A percentile compares a stretch with the other conserved stretches of the same genome.
Evolutionary conservation across 2,113 vertebrate species (phyloP).

Genomic region (Hyaena hyaena): DNA sequence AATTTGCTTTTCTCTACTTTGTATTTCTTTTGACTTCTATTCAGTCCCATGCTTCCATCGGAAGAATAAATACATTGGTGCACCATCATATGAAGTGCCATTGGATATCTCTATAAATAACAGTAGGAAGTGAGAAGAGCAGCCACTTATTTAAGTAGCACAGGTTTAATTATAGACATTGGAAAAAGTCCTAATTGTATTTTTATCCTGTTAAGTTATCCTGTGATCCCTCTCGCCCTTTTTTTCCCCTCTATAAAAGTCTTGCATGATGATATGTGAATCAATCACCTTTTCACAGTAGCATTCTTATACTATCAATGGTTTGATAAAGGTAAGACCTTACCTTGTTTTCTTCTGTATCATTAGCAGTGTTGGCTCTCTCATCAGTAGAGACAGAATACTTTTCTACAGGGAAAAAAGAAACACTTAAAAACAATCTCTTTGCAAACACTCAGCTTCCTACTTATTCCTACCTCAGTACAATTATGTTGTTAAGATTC

Average conservation of each 20-base stretch:
- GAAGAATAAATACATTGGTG: neutral
- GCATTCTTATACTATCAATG: neutral
- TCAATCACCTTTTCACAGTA: neutral
- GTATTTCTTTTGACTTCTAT: neutral
- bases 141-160: neutral
- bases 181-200: neutral
- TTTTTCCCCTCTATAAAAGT: neutral
- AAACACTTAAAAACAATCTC: neutral
- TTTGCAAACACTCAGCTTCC: neutral
- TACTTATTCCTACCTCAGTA: neutral
- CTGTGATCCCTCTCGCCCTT: neutral
- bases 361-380: too few species aligned
- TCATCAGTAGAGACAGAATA: fast-evolving
- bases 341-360: neutral
- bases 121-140: neutral
- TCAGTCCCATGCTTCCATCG: neutral
- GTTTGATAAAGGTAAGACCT: constrained; percentile 27
- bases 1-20: neutral
- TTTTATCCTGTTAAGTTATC: neutral
- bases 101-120: neutral
- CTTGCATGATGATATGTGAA: neutral
- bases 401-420: neutral
- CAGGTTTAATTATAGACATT: neutral
- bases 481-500: constrained; percentile 12
- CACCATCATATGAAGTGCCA: neutral